Evolutionary conservation across 2,797 vertebrate species (phyloP).

Genomic region (Picus viridis): DNA sequence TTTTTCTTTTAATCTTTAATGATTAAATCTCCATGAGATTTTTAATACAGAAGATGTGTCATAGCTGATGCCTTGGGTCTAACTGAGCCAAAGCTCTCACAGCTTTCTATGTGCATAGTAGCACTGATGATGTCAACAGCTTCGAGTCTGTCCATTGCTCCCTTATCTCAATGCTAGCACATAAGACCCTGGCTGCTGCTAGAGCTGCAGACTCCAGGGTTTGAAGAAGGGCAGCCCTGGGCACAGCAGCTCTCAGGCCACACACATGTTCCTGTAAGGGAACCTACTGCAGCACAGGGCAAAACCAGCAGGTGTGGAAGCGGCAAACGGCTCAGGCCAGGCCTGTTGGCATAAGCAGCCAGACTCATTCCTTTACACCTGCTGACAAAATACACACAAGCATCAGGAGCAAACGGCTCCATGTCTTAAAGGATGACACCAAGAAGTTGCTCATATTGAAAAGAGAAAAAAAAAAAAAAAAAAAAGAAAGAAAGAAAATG

Average conservation of each 20-base stretch:
- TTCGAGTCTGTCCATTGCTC: neutral
- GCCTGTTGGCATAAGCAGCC: neutral
- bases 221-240: neutral
- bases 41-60: neutral
- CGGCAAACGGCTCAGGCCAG: accelerated
- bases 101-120: neutral
- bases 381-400: neutral
- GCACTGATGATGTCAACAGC: neutral
- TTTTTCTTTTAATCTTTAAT: neutral
- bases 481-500: neutral
- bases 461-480: neutral
- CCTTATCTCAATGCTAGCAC: no score
- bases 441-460: neutral
- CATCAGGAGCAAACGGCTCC: neutral
- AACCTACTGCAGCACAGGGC: neutral
- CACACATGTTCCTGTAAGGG: accelerated
- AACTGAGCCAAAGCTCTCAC: neutral
- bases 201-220: neutral
- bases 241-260: neutral
- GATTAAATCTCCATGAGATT: neutral
- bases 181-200: neutral
- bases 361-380: neutral
- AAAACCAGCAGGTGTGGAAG: neutral
- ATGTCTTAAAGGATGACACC: neutral
- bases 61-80: neutral